Base-by-base conservation (phyloP, 1,140 invertebrate genomes). In the Sminthurides bifidus region DNA sequence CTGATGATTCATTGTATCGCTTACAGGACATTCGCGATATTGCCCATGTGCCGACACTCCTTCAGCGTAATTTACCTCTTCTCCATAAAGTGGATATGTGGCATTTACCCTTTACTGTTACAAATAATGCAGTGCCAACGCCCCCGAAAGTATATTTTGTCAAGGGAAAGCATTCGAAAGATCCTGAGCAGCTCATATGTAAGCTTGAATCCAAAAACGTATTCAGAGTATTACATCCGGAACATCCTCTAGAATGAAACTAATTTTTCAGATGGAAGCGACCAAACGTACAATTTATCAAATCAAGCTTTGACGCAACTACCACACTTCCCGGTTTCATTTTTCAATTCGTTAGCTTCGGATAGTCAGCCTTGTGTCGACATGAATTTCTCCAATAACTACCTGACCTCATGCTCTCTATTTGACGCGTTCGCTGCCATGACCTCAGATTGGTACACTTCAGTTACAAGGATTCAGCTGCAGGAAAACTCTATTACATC, bases 321-420 rank as follows among this genome's bases (percentile, higher is more conserved):
- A 0, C 61, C 61, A 4, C 58, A 45, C 4, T 46, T 60, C 2
- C 54, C 55, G 1, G 29, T 26, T 5, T 54, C 23, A 6, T 52
- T 14, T 24, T 17, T 14, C 14, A 23, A 23, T 14, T 17, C 17
- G 4, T 44, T n/a, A n/a, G n/a, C n/a, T n/a, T n/a, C n/a, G n/a
- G n/a, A n/a, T n/a, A n/a, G n/a, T n/a, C n/a, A n/a, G n/a, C n/a
- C n/a, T n/a, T n/a, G 43, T 26, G 15, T 61, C 3, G 52, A 51
- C 6, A 31, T 64, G 5, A 54, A 64, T 46, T 24, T 64, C 3
- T 60, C 58, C 1, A 41, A 64, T 26, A 64, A 64, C 38, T 64
- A 64, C 38, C 26, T 64, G 19, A 45, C 51, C 0, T 56, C 58
- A 1, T 12, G 14, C 8, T 21, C 52, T 2, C 21, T 64, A 17